phyloP scores from a whole-genome alignment of 1,140 invertebrate genomes.

The Drosophila sproati region DNA sequence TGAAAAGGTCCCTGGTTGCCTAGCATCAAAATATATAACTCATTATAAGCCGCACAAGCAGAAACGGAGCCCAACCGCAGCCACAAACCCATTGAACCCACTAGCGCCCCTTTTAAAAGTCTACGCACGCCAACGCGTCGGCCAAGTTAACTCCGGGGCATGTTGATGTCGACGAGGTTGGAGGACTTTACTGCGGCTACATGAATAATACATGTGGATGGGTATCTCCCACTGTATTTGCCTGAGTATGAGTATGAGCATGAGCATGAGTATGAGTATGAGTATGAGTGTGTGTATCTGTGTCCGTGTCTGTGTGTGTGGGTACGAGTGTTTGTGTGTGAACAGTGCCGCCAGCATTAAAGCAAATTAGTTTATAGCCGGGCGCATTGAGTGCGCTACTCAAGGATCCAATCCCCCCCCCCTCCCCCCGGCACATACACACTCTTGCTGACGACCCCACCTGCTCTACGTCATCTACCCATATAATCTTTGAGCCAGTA shows the following conservation, averaged over 20 bases:
- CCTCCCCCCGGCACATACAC: background rate
- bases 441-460: background rate
- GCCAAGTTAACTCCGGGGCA: slow-evolving; percentile 65
- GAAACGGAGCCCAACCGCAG: background rate
- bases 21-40: slow-evolving; percentile 52
- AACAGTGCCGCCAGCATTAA: slow-evolving; percentile 58
- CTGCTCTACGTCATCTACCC: too few species aligned
- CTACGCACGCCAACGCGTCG: slow-evolving; percentile 76
- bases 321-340: slow-evolving; percentile 41
- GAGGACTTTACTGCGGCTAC: slow-evolving; percentile 74
- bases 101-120: slow-evolving; percentile 65
- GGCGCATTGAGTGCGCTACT: slow-evolving; percentile 61
- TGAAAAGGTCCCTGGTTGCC: slow-evolving; percentile 44
- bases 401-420: slow-evolving; percentile 29
- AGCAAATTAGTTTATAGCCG: slow-evolving; percentile 76
- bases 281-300: slow-evolving; percentile 37
- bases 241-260: background rate
- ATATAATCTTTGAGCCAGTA: too few species aligned
- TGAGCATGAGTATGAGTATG: slow-evolving; percentile 37
- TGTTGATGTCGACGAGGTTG: slow-evolving; percentile 51
- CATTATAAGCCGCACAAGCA: slow-evolving; percentile 41
- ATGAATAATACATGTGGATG: slow-evolving; percentile 73
- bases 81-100: slow-evolving; percentile 9
- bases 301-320: slow-evolving; percentile 26
- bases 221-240: background rate